Evolutionary conservation across 2,888 invertebrate genomes (phyloP).

Genomic region (Rapana venosa): DNA sequence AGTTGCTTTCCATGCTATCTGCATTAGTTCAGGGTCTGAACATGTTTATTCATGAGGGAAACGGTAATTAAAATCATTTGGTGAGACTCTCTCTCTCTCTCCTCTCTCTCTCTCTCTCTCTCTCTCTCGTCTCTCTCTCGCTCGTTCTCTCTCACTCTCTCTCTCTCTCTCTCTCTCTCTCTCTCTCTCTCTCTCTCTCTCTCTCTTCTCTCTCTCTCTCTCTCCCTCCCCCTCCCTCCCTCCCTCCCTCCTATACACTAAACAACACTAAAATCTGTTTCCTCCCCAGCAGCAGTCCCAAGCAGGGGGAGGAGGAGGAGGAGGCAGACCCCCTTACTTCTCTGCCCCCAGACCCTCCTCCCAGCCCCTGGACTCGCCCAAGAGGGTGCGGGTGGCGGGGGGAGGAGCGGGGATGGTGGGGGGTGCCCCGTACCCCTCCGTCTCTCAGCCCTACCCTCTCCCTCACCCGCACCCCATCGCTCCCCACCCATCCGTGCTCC

Average conservation of each 20-base stretch:
- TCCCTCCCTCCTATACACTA: conserved; percentile 5
- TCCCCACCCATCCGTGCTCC: neutral
- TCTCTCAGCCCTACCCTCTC: conserved; percentile 7
- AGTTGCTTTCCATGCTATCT: no score
- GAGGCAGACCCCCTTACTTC: neutral
- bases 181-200: conserved; percentile 3
- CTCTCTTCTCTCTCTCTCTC: conserved; percentile 8
- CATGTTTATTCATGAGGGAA: no score
- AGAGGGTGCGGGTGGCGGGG: neutral
- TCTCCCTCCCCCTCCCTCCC: neutral
- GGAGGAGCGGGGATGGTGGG: neutral
- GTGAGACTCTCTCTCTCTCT: no score
- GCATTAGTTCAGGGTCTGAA: no score
- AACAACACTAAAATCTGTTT: neutral
- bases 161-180: conserved; percentile 7
- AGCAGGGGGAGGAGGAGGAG: neutral
- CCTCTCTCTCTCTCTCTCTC: no score
- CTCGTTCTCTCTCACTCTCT: no score
- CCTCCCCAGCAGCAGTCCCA: neutral
- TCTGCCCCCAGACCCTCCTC: neutral
- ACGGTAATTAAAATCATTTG: no score
- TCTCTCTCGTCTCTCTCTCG: no score
- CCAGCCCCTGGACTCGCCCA: neutral
- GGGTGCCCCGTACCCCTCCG: neutral
- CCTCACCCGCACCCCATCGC: neutral